Evolutionary conservation across 2,113 vertebrate genomes (phyloP).

Genomic region (Tursiops truncatus): DNA sequence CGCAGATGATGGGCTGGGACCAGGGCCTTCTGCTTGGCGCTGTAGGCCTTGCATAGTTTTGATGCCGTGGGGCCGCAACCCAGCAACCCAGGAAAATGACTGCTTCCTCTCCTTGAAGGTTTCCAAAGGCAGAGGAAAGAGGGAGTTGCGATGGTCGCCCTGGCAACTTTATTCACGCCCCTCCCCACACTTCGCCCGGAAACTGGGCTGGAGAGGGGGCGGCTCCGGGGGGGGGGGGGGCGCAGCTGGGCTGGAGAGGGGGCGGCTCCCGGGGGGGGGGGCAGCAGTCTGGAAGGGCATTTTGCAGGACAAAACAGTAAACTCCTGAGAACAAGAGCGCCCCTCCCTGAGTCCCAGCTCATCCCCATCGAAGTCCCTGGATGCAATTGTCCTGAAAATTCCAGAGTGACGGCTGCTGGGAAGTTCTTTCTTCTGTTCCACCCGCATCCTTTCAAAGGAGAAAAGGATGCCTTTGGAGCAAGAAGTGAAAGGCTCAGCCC

Average conservation of each 20-base stretch:
- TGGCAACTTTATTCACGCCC: not conserved
- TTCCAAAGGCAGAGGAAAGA: not conserved
- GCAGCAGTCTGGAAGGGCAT: not conserved
- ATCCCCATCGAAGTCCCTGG: not conserved
- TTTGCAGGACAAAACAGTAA: not conserved
- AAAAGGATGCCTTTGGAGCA: not conserved
- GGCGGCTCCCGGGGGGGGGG: not conserved
- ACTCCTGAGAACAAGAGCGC: not conserved
- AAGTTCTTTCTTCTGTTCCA: not conserved
- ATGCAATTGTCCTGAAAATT: not conserved
- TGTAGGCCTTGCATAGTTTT: not conserved
- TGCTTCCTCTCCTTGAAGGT: not conserved
- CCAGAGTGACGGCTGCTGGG: not conserved
- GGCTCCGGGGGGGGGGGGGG: not conserved
- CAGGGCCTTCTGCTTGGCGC: not conserved
- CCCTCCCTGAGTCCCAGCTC: no score
- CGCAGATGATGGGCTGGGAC: not conserved
- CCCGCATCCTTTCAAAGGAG: not conserved
- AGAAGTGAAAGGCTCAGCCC: fast-evolving
- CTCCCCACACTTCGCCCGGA: not conserved
- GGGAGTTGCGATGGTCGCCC: not conserved
- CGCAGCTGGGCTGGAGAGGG: not conserved
- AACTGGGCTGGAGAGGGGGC: not conserved
- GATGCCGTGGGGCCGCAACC: not conserved
- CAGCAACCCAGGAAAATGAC: not conserved